phyloP scores from a whole-genome alignment of 2,888 invertebrate genomes.

The Dione juno region DNA sequence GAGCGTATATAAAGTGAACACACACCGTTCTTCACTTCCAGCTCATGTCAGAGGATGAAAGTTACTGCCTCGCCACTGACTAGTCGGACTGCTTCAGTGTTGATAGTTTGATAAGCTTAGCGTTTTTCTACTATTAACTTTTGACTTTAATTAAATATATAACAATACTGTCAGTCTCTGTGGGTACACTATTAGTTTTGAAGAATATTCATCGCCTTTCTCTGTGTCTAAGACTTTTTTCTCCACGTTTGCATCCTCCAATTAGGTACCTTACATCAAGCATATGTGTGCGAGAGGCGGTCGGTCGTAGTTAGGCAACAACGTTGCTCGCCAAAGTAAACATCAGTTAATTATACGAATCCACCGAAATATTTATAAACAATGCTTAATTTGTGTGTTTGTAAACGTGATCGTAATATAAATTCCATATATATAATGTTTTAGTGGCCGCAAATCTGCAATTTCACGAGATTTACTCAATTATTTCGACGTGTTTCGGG shows the following conservation, averaged over 20 bases:
- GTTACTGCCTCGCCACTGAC: too few species aligned
- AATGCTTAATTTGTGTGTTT: slow-evolving; percentile 37
- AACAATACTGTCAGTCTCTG: too few species aligned
- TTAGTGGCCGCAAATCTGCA: slow-evolving; percentile 33
- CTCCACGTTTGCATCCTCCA: background rate
- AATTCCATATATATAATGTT: slow-evolving; percentile 43
- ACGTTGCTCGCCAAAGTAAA: slow-evolving; percentile 12
- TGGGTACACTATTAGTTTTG: too few species aligned
- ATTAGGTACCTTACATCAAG: background rate
- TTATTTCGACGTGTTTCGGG: slow-evolving; percentile 33
- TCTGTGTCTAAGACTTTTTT: background rate
- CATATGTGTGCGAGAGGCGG: background rate
- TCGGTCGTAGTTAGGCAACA: slow-evolving; percentile 13
- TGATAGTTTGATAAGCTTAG: too few species aligned
- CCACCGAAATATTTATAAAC: slow-evolving; percentile 41
- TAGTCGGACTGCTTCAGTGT: too few species aligned
- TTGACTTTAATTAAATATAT: too few species aligned
- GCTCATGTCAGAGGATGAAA: too few species aligned
- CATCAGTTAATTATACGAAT: slow-evolving; percentile 32
- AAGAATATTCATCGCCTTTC: too few species aligned
- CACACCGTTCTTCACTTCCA: too few species aligned
- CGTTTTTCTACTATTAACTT: too few species aligned
- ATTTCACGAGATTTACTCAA: slow-evolving; percentile 28
- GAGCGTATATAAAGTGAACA: too few species aligned
- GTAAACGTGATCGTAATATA: slow-evolving; percentile 36